These are phyloP conservation scores for Mormyrops boulengeri DNA, from an alignment of 2,797 vertebrate genomes.

Conservation along the genomic window DNA sequence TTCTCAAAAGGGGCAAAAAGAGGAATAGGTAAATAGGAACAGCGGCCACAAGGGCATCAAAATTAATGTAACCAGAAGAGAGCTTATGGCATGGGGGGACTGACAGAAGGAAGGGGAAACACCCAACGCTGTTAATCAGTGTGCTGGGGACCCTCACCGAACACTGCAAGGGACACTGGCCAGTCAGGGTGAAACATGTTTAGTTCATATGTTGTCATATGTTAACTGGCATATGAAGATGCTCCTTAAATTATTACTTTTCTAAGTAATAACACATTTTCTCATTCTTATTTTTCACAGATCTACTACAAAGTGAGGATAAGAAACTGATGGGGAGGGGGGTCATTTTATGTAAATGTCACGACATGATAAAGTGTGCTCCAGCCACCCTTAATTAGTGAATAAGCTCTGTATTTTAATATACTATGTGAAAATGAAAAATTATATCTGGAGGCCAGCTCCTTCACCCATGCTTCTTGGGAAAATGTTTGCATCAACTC, in stretches of 20 bases:
- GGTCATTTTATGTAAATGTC: not conserved
- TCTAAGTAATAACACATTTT: not conserved
- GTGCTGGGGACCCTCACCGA: not conserved
- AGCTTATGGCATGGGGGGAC: not conserved
- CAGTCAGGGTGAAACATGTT: not conserved
- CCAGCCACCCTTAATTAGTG: not conserved
- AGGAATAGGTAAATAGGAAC: constrained; percentile 8
- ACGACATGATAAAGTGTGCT: not conserved
- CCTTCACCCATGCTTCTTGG: not conserved
- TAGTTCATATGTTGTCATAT: not conserved
- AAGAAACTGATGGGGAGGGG: not conserved
- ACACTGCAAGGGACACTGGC: not conserved
- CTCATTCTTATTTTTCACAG: not conserved
- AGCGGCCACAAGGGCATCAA: not conserved
- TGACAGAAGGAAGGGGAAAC: not conserved
- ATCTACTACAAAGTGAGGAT: not conserved
- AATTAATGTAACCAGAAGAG: not conserved
- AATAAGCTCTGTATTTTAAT: not conserved
- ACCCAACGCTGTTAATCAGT: not conserved
- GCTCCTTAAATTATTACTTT: not conserved
- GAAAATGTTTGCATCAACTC: not conserved
- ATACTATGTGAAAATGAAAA: not conserved
- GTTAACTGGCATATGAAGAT: not conserved
- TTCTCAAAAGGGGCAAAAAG: constrained; percentile 11
- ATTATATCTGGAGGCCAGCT: not conserved